Conservation (phyloP, 2,888 invertebrate species). For the Tetrapedia diversipes region DNA sequence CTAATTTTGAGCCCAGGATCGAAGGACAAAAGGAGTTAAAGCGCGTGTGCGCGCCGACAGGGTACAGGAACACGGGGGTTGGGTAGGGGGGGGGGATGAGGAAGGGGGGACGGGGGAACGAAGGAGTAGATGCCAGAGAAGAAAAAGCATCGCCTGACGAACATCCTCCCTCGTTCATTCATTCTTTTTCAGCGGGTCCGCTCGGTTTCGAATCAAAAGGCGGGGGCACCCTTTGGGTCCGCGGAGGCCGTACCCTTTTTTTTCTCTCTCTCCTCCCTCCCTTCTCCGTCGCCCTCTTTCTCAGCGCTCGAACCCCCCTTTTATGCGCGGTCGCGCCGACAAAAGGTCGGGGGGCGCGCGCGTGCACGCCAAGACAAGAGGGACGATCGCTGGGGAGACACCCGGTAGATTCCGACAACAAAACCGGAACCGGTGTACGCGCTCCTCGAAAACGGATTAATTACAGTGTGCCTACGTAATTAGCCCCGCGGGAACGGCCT, state of each 20-base stretch:
- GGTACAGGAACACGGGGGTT: slow-evolving; percentile 28
- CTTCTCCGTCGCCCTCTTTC: slow-evolving; percentile 54
- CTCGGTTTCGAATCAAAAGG: slow-evolving; percentile 76
- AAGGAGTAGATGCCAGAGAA: slow-evolving; percentile 51
- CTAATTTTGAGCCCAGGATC: slow-evolving; percentile 78
- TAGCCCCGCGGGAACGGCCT: slow-evolving; percentile 68
- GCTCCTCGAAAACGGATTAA: slow-evolving; percentile 77
- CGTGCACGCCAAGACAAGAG: slow-evolving; percentile 66
- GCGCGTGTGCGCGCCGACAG: slow-evolving; percentile 54
- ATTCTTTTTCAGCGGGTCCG: slow-evolving; percentile 71
- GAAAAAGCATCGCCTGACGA: slow-evolving; percentile 67
- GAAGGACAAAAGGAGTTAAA: slow-evolving; percentile 75
- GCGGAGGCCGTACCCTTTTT: slow-evolving; percentile 64
- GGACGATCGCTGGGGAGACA: slow-evolving; percentile 50
- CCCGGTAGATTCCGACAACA: slow-evolving; percentile 67
- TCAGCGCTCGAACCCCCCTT: slow-evolving; percentile 46
- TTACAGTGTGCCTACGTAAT: slow-evolving; percentile 78
- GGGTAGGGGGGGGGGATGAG: slow-evolving; percentile 15
- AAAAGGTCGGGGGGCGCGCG: slow-evolving; percentile 71
- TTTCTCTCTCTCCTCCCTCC: slow-evolving; percentile 53
- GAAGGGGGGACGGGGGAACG: slow-evolving; percentile 37
- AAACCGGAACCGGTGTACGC: slow-evolving; percentile 66
- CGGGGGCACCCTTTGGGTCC: slow-evolving; percentile 77
- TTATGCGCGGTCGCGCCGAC: slow-evolving; percentile 68
- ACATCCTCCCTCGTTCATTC: slow-evolving; percentile 81